Percentiles rank a stretch among this genome's conserved stretches.
phyloP scores from a whole-genome alignment of 2,113 vertebrate genomes.

The Puffinus mauretanicus region DNA sequence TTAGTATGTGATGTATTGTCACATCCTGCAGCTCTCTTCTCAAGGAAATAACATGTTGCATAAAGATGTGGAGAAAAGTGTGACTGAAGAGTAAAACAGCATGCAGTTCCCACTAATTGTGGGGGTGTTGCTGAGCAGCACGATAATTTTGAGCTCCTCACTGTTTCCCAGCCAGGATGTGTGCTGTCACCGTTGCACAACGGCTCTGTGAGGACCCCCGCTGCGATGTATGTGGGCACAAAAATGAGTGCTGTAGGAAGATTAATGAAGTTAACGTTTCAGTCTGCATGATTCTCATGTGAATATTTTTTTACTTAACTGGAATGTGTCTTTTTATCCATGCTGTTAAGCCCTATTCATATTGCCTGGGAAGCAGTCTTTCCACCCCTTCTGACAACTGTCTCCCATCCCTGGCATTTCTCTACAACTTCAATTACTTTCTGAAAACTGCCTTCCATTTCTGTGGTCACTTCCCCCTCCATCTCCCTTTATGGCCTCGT shows the following conservation, averaged over 20 bases:
- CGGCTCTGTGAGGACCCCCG: fast-evolving
- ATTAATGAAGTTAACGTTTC: background rate
- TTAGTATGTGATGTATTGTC: background rate
- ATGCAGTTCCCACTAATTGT: background rate
- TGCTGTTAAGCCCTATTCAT: background rate
- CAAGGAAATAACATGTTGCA: background rate
- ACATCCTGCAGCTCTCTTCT: fast-evolving
- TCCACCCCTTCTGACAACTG: background rate
- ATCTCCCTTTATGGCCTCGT: background rate
- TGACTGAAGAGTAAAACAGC: background rate
- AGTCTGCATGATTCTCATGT: background rate
- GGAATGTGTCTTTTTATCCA: background rate
- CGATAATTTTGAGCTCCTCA: background rate
- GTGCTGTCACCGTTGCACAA: background rate
- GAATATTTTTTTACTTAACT: background rate
- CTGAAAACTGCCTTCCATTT: background rate
- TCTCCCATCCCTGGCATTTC: background rate
- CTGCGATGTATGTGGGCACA: background rate
- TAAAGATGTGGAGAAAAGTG: background rate
- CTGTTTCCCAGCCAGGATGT: background rate
- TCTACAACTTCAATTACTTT: background rate
- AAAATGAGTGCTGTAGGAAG: background rate
- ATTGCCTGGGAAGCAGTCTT: background rate
- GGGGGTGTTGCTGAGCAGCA: background rate
- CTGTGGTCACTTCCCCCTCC: background rate